These are phyloP conservation scores for Bathybates hornii DNA, from an alignment of 2,113 vertebrate species.

Conservation along the genomic window DNA sequence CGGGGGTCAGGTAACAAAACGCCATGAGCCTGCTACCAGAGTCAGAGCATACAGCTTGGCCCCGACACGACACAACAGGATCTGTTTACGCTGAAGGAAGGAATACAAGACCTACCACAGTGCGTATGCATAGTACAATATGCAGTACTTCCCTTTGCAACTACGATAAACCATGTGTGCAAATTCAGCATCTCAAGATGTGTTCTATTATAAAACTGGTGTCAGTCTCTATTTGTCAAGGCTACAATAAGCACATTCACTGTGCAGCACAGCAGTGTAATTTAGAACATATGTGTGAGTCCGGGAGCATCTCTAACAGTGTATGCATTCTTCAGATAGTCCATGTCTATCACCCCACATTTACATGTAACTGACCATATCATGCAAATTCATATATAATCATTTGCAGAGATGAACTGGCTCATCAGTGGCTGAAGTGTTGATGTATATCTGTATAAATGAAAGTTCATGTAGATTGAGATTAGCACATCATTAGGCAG, in stretches of 20 bases:
- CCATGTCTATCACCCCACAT: not conserved
- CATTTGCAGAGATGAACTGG: not conserved
- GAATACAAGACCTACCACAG: conserved; percentile 25
- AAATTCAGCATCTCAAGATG: not conserved
- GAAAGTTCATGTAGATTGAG: not conserved
- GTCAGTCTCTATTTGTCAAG: not conserved
- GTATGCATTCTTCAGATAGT: conserved; percentile 7
- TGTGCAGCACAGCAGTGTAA: not conserved
- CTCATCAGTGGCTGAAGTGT: not conserved
- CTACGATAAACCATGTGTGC: not conserved
- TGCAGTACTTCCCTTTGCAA: not conserved
- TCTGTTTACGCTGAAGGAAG: conserved; percentile 30
- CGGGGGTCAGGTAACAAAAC: conserved; percentile 54
- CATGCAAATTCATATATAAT: not conserved
- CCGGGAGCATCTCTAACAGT: not conserved
- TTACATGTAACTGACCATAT: not conserved
- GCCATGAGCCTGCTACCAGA: not conserved
- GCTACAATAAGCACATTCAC: conserved; percentile 33
- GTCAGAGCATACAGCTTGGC: not conserved
- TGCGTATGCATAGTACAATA: not conserved
- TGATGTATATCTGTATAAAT: not conserved
- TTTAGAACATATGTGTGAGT: not conserved
- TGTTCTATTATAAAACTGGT: not conserved
- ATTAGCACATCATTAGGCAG: not conserved
- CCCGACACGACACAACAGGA: conserved; percentile 24